Base-by-base conservation (phyloP, 2,113 vertebrate genomes). In the Pontoporia blainvillei region DNA sequence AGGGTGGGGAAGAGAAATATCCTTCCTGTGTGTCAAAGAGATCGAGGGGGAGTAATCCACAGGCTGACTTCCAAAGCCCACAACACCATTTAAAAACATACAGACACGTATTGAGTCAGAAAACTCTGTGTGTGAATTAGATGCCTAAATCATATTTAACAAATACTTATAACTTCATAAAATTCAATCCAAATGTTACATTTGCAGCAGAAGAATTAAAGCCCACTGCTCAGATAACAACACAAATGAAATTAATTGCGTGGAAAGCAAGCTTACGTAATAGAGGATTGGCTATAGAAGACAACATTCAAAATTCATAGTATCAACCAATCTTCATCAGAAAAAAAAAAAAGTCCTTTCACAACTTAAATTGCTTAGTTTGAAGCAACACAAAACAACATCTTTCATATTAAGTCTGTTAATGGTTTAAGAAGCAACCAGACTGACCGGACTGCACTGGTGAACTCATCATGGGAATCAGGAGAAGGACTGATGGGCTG, bases 391-490 rank as follows among this genome's bases (percentile, higher is more conserved):
- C 27, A 91, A 96, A 92, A 49, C 31, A 94, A 57, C 12, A 41
- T 14, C 29, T 44, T 90, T 90, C 64, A 86, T 31, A 72, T 36
- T 57, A 90, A 94, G 7, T 34, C 36, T 76, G 10, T 52, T 41
- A 85, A 39, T 41, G 25, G 46, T 9, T 54, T 62, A 95, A 27
- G 57, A 89, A 84, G 46, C 61, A 94, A 95, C 23, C 79, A 91
- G 88, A 98, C 99, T 98, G 90, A 99, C 99, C 99, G 83, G 99
- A 98, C 83, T 98, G 98, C 86, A 98, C 98, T 92, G 98, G 98
- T 17, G 98, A 99, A 97, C 98, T 99, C 98, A 99, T 99, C 79
- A 87, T 97, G 98, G 90, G 78, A 96, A 95, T 29, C 78, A 57
- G 95, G 96, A 95, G 84, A 95, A 79, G 83, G 84, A 49, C 23